Evolutionary conservation across 2,113 vertebrate species (phyloP).

Genomic region (Clinocottus analis): DNA sequence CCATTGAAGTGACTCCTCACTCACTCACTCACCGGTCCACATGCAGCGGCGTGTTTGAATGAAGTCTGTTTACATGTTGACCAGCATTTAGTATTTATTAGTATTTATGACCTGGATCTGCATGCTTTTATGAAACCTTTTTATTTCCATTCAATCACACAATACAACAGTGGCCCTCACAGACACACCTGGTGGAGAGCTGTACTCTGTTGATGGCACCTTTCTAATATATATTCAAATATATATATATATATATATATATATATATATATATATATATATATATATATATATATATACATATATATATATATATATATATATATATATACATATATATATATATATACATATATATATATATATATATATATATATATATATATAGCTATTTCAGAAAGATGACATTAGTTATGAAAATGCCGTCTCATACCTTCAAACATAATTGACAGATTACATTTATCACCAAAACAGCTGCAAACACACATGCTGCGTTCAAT

Average conservation of each 20-base stretch:
- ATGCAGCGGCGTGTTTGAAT: too few species aligned
- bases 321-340: too few species aligned
- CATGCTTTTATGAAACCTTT: background rate
- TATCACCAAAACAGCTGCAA: conserved; percentile 52
- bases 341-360: too few species aligned
- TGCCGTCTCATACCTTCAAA: background rate
- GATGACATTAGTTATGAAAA: background rate
- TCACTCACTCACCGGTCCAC: too few species aligned
- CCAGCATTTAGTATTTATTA: background rate
- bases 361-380: too few species aligned
- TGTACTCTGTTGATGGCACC: background rate
- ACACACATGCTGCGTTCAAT: background rate
- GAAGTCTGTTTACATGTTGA: too few species aligned
- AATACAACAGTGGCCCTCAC: background rate
- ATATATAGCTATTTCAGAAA: background rate
- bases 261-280: too few species aligned
- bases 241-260: too few species aligned
- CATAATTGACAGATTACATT: conserved; percentile 44
- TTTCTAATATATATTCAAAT: background rate
- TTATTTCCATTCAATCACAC: too few species aligned
- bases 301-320: too few species aligned
- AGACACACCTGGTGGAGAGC: background rate
- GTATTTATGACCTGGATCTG: background rate
- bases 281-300: too few species aligned
- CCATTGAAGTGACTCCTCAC: too few species aligned